Conservation (phyloP, 2,797 vertebrate species). For the Arctocebus calabarensis region DNA sequence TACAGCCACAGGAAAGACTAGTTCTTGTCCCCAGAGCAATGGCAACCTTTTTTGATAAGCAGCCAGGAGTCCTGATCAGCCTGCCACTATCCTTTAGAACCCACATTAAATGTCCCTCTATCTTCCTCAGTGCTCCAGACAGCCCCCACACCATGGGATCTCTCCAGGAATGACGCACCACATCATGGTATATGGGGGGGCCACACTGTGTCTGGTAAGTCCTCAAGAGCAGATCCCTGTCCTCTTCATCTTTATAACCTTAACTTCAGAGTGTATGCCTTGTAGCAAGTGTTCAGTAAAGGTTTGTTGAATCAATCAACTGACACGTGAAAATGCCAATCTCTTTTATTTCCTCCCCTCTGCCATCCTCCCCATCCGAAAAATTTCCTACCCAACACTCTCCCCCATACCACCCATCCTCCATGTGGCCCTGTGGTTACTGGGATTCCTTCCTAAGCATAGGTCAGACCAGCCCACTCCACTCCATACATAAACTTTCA, state of each 20-base stretch:
- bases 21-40: background rate
- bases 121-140: background rate
- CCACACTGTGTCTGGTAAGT: background rate
- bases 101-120: background rate
- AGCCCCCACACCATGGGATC: background rate
- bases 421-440: background rate
- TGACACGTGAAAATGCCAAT: background rate
- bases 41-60: background rate
- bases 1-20: background rate
- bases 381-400: background rate
- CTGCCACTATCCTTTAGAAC: background rate
- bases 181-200: background rate
- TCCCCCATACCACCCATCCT: background rate
- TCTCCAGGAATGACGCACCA: background rate
- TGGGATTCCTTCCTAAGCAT: background rate
- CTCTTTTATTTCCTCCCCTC: background rate
- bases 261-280: background rate
- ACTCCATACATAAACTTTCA: background rate
- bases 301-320: accelerated
- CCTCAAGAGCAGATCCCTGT: background rate
- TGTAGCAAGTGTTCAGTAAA: background rate
- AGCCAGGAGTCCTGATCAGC: background rate
- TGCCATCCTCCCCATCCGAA: too few species aligned
- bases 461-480: background rate
- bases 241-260: background rate